phyloP scores from a whole-genome alignment of 1,140 invertebrate species.

The Cotesia glomerata region DNA sequence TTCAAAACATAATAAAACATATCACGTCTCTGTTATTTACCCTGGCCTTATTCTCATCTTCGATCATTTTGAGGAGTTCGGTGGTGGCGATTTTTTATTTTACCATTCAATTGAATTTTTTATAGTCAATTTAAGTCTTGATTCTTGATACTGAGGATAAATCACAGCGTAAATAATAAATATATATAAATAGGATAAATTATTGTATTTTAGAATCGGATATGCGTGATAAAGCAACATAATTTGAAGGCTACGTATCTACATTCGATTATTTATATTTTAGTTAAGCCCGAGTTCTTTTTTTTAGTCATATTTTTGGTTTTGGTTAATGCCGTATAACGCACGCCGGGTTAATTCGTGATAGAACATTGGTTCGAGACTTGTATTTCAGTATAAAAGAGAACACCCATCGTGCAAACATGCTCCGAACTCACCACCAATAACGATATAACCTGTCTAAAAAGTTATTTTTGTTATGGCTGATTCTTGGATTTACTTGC shows the following conservation, averaged over 20 bases:
- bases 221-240: slow-evolving; percentile 42
- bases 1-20: slow-evolving; percentile 40
- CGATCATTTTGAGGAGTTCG: too few relatives aligned
- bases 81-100: background rate
- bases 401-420: slow-evolving; percentile 48
- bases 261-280: background rate
- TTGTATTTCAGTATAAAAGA: slow-evolving; percentile 34
- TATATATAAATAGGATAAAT: background rate
- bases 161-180: background rate
- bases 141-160: background rate
- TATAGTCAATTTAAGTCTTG: background rate
- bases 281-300: slow-evolving; percentile 21
- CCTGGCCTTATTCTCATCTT: slow-evolving; percentile 10
- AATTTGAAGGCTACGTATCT: slow-evolving; percentile 25
- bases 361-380: slow-evolving; percentile 52
- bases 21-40: background rate
- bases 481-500: slow-evolving; percentile 3
- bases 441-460: background rate
- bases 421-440: slow-evolving; percentile 32
- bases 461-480: slow-evolving; percentile 22
- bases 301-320: slow-evolving; percentile 21
- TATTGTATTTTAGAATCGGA: background rate
- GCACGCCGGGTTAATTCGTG: slow-evolving; percentile 45
- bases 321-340: slow-evolving; percentile 17
- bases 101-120: background rate